Percentiles rank a stretch among this genome's conserved stretches.
Evolutionary conservation across 1,140 invertebrate genomes (phyloP).

Genomic region (Drosophila bocki): DNA sequence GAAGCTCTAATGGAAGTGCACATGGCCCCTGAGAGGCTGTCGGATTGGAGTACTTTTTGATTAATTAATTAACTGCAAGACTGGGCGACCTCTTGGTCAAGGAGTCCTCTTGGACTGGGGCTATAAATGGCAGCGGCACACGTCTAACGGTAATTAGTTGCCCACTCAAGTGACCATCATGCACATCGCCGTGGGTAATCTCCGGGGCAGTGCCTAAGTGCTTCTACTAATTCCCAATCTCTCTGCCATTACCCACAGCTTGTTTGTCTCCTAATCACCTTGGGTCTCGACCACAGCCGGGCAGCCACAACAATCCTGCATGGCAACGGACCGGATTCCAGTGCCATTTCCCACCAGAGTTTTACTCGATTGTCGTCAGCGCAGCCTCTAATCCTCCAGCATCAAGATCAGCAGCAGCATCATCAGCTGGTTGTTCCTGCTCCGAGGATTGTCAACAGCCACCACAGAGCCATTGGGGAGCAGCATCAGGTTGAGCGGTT

Average conservation of each 20-base stretch:
- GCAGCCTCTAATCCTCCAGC: constrained; percentile 22
- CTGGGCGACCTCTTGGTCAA: constrained; percentile 46
- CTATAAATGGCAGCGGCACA: constrained; percentile 49
- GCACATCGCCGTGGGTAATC: constrained; percentile 44
- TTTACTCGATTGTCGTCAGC: constrained; percentile 61
- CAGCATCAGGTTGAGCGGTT: constrained; percentile 8
- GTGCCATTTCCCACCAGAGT: constrained; percentile 86
- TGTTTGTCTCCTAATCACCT: constrained; percentile 22
- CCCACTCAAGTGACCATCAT: constrained; percentile 50
- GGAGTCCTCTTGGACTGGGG: constrained; percentile 27
- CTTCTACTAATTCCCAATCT: background rate
- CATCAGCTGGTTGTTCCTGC: constrained; percentile 18
- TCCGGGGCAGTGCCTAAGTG: background rate
- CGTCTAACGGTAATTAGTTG: constrained; percentile 55
- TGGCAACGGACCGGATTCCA: constrained; percentile 50
- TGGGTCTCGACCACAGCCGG: background rate
- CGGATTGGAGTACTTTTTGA: constrained; percentile 64
- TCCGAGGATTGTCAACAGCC: constrained; percentile 48
- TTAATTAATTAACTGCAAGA: constrained; percentile 66
- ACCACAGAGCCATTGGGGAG: background rate
- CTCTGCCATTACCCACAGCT: constrained; percentile 6
- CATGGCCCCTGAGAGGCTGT: constrained; percentile 32
- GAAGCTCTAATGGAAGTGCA: constrained; percentile 64
- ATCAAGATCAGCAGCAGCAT: constrained; percentile 6
- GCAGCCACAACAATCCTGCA: constrained; percentile 66